Base-by-base conservation (phyloP, 1,140 invertebrate species). In the Aricia agestis region DNA sequence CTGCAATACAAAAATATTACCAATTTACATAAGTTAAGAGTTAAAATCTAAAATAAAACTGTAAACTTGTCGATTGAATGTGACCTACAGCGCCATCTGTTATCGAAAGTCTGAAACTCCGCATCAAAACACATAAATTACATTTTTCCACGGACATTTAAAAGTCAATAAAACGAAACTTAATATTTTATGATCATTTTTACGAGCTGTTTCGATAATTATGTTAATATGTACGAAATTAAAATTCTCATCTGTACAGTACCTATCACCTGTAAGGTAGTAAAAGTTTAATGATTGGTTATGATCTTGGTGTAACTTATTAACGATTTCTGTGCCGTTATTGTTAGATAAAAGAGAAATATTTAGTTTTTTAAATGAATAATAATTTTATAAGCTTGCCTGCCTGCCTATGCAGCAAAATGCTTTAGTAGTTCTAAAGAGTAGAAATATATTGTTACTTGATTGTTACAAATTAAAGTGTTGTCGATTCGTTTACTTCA, bases 131-230 rank as follows among this genome's bases (percentile, higher is more conserved):
- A 25, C 25, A 59, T 52, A 68, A 68, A 58, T 19, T 11, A 31
- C 25, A 17, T 18, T 58, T 68, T 68, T 58, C 19, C 45, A 52
- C 45, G 45, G 18, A 7, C 45, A 59, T 10, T 67, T 17, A 10
- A 67, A 67, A 25, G 66, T 57, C 25, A 32, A 69, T 57, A 69
- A 69, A 32, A 58, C 57, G 31, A 31, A 32, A 58, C 13, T 25
- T 61, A 68, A 63, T 19, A 9, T 63, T 63, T 63, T 63, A 63
- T 6, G 59, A 63, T 7, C 19, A 63, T 11, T 18, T 63, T 63
- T 63, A 63, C 59, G 59, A 63, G 17, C 19, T 63, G 7, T 19
- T 19, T 11, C 59, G 59, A 63, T 19, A 63, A 63, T 63, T 63
- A 63, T 19, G 59, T 63, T 63, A 63, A 36, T 36, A 6, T 52